Conservation (phyloP, 64 coral and sea anemone species). For the Cladopsammia gracilis region DNA sequence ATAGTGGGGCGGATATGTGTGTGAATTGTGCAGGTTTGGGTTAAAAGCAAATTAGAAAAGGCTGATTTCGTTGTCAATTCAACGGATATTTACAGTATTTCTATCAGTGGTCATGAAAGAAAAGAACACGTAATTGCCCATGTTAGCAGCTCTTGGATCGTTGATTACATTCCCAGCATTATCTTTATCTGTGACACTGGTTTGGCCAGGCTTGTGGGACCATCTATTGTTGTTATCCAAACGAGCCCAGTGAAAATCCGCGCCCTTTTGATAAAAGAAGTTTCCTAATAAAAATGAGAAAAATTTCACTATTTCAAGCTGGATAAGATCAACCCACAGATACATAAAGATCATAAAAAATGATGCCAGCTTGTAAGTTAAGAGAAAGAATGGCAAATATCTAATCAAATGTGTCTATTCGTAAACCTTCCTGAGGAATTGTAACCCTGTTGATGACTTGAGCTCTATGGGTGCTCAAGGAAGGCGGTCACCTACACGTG, state of each 20-base stretch:
- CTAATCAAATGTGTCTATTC: no score
- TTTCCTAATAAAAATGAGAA: background rate
- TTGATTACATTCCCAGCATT: background rate
- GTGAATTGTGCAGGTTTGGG: no score
- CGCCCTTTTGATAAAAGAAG: background rate
- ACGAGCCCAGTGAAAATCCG: slow-evolving; percentile 53
- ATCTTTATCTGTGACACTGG: background rate
- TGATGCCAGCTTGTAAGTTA: no score
- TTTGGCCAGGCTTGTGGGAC: slow-evolving; percentile 50
- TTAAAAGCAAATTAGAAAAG: no score
- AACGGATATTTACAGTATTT: slow-evolving; percentile 5
- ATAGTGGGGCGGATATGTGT: no score
- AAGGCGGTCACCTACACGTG: no score
- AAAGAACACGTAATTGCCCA: slow-evolving; percentile 39
- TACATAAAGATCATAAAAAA: background rate
- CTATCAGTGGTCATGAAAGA: slow-evolving; percentile 28
- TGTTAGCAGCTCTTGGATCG: slow-evolving; percentile 42
- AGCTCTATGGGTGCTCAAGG: no score
- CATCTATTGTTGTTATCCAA: slow-evolving; percentile 25
- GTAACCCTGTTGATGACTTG: no score
- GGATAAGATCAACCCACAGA: background rate
- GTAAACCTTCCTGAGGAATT: no score
- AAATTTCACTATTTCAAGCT: background rate
- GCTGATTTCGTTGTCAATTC: background rate
- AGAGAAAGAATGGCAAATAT: no score